A percentile compares a stretch with the other conserved stretches of the same genome.
These are phyloP conservation scores for Cephus runcator DNA, from an alignment of 2,888 invertebrate species.

Conservation along the genomic window DNA sequence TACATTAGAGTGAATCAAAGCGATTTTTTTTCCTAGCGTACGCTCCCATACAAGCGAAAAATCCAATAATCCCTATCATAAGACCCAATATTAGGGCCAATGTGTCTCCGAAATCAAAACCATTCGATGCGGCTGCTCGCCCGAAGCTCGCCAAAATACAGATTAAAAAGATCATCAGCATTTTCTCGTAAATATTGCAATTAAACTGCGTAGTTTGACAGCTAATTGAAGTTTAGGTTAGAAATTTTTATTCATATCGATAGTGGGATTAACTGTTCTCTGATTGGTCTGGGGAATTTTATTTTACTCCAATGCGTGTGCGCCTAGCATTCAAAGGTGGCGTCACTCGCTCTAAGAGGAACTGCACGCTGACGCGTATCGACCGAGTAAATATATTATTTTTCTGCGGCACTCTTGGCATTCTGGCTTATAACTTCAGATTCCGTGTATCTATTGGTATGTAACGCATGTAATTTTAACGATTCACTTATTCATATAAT, in stretches of 20 bases:
- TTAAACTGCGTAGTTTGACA: background rate
- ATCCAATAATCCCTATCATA: constrained; percentile 70
- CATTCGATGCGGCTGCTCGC: constrained; percentile 63
- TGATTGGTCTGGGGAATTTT: constrained; percentile 10
- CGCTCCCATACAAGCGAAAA: constrained; percentile 76
- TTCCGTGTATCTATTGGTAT: background rate
- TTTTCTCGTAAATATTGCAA: constrained; percentile 16
- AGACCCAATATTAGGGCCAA: constrained; percentile 74
- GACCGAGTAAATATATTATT: constrained; percentile 52
- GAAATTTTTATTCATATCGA: constrained; percentile 4
- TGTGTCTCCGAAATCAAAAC: constrained; percentile 77
- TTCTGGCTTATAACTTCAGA: background rate
- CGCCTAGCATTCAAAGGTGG: constrained; percentile 19
- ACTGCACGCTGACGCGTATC: constrained; percentile 48
- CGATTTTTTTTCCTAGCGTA: constrained; percentile 73
- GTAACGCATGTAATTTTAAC: background rate
- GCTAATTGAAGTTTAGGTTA: constrained; percentile 6
- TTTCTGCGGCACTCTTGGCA: constrained; percentile 18
- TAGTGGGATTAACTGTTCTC: background rate
- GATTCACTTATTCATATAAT: background rate
- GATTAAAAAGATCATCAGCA: constrained; percentile 39
- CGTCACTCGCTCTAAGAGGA: constrained; percentile 43
- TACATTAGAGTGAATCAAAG: constrained; percentile 50
- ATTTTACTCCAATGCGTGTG: background rate
- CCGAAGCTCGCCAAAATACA: constrained; percentile 33